phyloP scores from a whole-genome alignment of 2,113 vertebrate species.

The Psittacula cyanocephala region DNA sequence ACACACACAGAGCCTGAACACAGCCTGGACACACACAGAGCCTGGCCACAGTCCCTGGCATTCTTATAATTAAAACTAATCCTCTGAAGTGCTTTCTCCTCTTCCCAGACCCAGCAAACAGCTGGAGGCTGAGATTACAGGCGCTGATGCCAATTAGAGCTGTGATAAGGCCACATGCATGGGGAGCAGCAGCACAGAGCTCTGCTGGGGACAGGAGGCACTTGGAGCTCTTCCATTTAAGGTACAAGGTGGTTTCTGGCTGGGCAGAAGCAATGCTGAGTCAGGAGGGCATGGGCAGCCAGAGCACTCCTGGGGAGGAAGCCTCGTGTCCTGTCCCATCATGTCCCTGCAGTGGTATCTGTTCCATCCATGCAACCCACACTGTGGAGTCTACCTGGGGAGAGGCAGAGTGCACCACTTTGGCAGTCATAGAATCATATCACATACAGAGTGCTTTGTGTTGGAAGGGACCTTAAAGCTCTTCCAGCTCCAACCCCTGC shows the following conservation, averaged over 20 bases:
- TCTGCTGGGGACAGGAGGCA: not conserved
- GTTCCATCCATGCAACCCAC: not conserved
- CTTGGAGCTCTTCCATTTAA: not conserved
- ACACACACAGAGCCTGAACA: no score
- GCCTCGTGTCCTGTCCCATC: not conserved
- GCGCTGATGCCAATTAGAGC: not conserved
- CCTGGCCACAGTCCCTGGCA: not conserved
- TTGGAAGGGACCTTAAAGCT: not conserved
- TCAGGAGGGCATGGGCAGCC: not conserved
- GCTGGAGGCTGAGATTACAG: constrained; percentile 17
- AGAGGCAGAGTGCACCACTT: rapidly evolving
- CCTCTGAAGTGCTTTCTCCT: constrained; percentile 4
- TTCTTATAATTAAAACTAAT: not conserved
- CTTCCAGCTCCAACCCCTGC: not conserved
- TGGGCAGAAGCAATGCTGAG: not conserved
- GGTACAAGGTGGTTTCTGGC: not conserved
- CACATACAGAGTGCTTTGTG: not conserved
- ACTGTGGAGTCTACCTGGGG: not conserved
- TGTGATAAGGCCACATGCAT: not conserved
- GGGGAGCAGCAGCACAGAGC: not conserved
- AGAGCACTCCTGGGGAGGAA: not conserved
- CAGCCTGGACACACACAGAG: not conserved
- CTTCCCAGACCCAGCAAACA: constrained; percentile 12
- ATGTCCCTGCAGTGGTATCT: not conserved
- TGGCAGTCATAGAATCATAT: not conserved